These are phyloP conservation scores for Altica lythri DNA, from an alignment of 2,888 invertebrate genomes.

Conservation along the genomic window DNA sequence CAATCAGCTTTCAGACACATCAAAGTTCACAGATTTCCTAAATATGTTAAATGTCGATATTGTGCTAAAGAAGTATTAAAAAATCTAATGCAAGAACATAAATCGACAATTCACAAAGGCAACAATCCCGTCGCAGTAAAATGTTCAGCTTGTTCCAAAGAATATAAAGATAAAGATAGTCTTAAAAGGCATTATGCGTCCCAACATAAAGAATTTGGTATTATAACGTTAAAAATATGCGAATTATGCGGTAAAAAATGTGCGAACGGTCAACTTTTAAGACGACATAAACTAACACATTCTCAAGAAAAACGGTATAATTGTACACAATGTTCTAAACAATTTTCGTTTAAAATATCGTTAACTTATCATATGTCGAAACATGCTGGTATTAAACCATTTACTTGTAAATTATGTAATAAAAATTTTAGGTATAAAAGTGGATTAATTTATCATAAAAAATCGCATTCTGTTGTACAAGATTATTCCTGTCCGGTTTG, in stretches of 20 bases:
- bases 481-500: conserved; percentile 60
- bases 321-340: conserved; percentile 46
- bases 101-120: background rate
- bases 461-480: conserved; percentile 61
- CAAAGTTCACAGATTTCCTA: background rate
- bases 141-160: conserved; percentile 29
- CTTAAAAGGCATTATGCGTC: conserved; percentile 43
- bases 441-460: conserved; percentile 58
- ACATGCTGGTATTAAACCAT: conserved; percentile 46
- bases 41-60: conserved; percentile 1
- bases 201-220: conserved; percentile 34
- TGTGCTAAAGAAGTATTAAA: conserved; percentile 9
- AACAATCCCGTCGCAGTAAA: conserved; percentile 12
- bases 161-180: conserved; percentile 32
- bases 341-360: conserved; percentile 46
- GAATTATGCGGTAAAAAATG: conserved; percentile 11
- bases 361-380: conserved; percentile 42
- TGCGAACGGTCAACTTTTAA: conserved; percentile 33
- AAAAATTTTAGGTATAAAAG: conserved; percentile 54
- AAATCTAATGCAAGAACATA: background rate
- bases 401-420: conserved; percentile 33
- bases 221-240: conserved; percentile 20
- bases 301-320: conserved; percentile 46
- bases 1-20: conserved; percentile 12
- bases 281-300: conserved; percentile 48